Evolutionary conservation across 1,140 invertebrate species (phyloP).

Genomic region (Scaptomyza montana): DNA sequence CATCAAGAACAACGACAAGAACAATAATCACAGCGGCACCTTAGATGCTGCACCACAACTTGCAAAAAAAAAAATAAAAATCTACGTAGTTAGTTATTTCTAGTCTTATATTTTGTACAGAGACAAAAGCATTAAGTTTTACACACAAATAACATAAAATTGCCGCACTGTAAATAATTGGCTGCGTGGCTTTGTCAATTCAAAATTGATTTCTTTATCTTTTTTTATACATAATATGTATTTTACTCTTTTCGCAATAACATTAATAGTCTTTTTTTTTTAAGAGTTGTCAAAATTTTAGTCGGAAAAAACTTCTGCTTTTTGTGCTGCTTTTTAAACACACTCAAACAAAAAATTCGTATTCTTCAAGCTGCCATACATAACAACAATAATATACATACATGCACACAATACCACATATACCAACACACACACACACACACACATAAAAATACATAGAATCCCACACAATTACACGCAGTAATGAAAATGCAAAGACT

Average conservation of each 20-base stretch:
- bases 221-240: not conserved
- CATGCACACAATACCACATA: conserved; percentile 34
- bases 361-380: conserved; percentile 78
- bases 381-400: conserved; percentile 30
- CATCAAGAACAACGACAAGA: conserved; percentile 27
- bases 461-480: conserved; percentile 24
- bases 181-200: conserved; percentile 66
- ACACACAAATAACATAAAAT: conserved; percentile 11
- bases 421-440: conserved; percentile 10
- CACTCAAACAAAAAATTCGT: conserved; percentile 59
- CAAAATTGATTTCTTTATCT: conserved; percentile 13
- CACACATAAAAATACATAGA: conserved; percentile 23
- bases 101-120: conserved; percentile 68
- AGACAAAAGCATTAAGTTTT: conserved; percentile 32
- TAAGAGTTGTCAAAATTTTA: conserved; percentile 3
- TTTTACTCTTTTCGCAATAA: conserved; percentile 16
- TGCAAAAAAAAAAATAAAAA: not conserved
- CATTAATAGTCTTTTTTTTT: not conserved
- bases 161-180: conserved; percentile 72
- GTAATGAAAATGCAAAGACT: conserved; percentile 59
- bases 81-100: conserved; percentile 72
- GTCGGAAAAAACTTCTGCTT: not conserved
- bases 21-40: conserved; percentile 13
- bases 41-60: conserved; percentile 5
- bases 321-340: conserved; percentile 47